Base-by-base conservation (phyloP, 2,797 vertebrate species). In the Bradypus variegatus region DNA sequence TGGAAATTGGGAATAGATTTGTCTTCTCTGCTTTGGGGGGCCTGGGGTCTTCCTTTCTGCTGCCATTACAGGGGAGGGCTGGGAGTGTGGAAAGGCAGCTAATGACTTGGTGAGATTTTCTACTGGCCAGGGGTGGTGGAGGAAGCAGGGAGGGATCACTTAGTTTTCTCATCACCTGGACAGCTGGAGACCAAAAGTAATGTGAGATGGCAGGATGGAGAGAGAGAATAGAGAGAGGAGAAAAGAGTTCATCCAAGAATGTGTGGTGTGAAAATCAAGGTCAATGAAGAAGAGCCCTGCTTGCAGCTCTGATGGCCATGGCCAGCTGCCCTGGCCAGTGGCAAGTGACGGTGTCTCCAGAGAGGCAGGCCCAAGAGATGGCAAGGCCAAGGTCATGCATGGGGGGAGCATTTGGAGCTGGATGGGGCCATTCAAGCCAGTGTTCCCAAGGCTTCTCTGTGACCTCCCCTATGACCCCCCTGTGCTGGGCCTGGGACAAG, bases 1-100 rank as follows among this genome's bases (percentile, higher is more conserved):
- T 70, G 70, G 80, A 93, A 81, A 83, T 81, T 90, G 62, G 1
- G 62, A 6, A 50, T 89, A 91, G 62, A 12, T 86, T 96, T 88
- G 89, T 93, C 87, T 88, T 72, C 48, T 69, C 16, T 81, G 48
- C 79, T 91, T 89, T 5, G 8, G 53, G 41, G 83, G 21, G 41
- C 69, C 8, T 1, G 10, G 62, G 81, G 5, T 15, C 45, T 50
- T 19, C 38, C 2, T 50, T 15, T 65, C 12, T 77, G 12, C 2
- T 76, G 38, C 23, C 8, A 3, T 64, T 16, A 33, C 15, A 18
- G 14, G 81, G 41, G 9, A n/a, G 27, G 2, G 33, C 6, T 38
- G 55, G 29, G 29, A 19, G 10, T 79, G 27, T 25, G 60, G 23
- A 58, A 29, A 76, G 38, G 65, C n/a, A 65, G 45, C 16, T 81